Evolutionary conservation across 2,888 invertebrate species (phyloP), one percentile per base, ranked within the genome.

Genomic region (Schizotus pectinicornis): DNA sequence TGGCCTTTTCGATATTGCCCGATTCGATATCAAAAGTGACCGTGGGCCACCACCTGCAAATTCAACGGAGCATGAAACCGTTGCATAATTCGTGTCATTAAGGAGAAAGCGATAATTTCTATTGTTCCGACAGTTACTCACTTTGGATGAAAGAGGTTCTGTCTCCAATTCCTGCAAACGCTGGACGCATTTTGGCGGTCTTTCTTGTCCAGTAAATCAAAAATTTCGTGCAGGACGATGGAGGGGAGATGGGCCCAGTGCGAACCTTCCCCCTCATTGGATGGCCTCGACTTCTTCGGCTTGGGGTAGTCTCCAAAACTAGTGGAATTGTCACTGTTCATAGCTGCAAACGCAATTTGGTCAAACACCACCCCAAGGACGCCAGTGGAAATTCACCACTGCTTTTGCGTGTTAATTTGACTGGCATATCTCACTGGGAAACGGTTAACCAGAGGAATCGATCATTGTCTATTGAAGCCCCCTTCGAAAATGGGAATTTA

Each of bases 121-220:
- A 22, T 7, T 9, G 14, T 12, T 11, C 7, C 14, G 3, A 9
- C 5, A 7, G n/a, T 14, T 39, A 67, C 68, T 70, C 73, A 79
- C 79, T 75, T 77, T 62, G 79, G 78, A 70, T 79, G 78, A 65
- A 77, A 80, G 12, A 77, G 67, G 57, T 70, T 75, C 37, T 74
- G 73, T 67, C 80, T 71, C 80, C 80, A 80, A 58, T 75, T 74
- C 56, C 72, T 75, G 64, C 80, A 80, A 52, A 75, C 75, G 65
- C 74, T 74, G 31, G 79, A 79, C 37, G 79, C 80, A 67, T 72
- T 77, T 56, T 72, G 70, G 56, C 77, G 69, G 66, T 80, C 80
- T 63, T 70, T 69, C 52, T 69, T 65, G 61, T 63, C 69, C 34
- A 80, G 65, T 56, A 76, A 69, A 63, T 74, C 73, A 66, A 77